A percentile compares a stretch with the other conserved stretches of the same genome.
Evolutionary conservation across 2,888 invertebrate genomes (phyloP).

Genomic region (Plagodis dolabraria): DNA sequence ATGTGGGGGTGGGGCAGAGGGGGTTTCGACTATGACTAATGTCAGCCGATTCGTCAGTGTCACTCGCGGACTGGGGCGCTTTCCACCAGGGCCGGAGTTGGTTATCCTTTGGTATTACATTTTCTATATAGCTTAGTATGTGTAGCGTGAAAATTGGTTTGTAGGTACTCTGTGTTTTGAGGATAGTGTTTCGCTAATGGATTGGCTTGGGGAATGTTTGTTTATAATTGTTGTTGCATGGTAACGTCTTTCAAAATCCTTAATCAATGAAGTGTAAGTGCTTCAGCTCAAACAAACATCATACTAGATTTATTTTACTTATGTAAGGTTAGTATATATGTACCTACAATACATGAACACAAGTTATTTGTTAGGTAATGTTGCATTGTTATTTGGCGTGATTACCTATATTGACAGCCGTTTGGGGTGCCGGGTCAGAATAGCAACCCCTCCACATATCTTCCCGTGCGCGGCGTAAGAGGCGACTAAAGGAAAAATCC

Average conservation of each 20-base stretch:
- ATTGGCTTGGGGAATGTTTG: slow-evolving; percentile 14
- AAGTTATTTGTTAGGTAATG: no score
- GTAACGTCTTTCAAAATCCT: background rate
- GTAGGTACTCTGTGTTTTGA: slow-evolving; percentile 22
- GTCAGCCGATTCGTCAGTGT: slow-evolving; percentile 89
- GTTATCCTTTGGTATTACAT: slow-evolving; percentile 79
- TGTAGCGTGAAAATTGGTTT: slow-evolving; percentile 36
- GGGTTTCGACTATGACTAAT: slow-evolving; percentile 88
- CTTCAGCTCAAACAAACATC: no score
- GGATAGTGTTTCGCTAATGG: slow-evolving; percentile 21
- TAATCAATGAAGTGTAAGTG: no score
- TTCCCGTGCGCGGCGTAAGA: no score
- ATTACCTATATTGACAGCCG: no score
- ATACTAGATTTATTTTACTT: no score
- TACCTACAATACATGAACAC: no score
- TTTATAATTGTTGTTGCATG: slow-evolving; percentile 5
- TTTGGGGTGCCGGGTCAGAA: no score
- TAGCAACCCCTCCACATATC: no score
- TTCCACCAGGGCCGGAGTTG: slow-evolving; percentile 74
- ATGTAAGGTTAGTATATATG: no score
- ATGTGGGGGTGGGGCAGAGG: slow-evolving; percentile 73
- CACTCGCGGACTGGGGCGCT: slow-evolving; percentile 79
- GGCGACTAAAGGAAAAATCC: no score
- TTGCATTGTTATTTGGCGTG: no score
- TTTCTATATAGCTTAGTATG: slow-evolving; percentile 64